A percentile compares a stretch with the other conserved stretches of the same genome.
Evolutionary conservation across 2,113 vertebrate genomes (phyloP).

Genomic region (Dasypus novemcinctus): DNA sequence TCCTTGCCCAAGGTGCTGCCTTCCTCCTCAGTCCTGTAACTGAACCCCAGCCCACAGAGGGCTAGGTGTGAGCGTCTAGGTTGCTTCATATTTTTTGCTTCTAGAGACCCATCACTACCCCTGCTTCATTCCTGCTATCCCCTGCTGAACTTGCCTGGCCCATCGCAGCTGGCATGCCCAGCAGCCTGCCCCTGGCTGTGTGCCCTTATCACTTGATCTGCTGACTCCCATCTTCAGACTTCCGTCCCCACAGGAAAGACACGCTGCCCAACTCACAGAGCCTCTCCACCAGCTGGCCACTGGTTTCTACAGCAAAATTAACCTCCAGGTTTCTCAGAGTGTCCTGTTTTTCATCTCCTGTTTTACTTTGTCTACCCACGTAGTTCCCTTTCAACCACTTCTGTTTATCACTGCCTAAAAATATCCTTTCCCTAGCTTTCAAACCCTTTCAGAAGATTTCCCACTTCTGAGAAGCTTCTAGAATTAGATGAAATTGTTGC

Average conservation of each 20-base stretch:
- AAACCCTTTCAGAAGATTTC: not conserved
- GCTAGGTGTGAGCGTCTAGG: not conserved
- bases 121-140: not conserved
- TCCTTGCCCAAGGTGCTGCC: not conserved
- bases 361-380: not conserved
- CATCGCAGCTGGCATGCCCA: not conserved
- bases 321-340: not conserved
- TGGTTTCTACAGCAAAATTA: not conserved
- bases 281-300: not conserved
- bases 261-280: not conserved
- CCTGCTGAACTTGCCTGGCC: not conserved
- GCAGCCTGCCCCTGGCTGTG: not conserved
- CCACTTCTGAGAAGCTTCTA: not conserved
- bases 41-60: not conserved
- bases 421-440: not conserved
- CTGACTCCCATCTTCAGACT: not conserved
- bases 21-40: not conserved
- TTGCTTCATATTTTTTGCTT: not conserved
- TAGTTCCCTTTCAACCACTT: not conserved
- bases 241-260: accelerated
- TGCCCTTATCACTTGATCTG: accelerated
- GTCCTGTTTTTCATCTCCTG: not conserved
- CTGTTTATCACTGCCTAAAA: not conserved
- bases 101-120: not conserved
- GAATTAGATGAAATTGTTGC: not conserved